A percentile compares a stretch with the other conserved stretches of the same genome.
phyloP scores from a whole-genome alignment of 1,140 invertebrate species.

The Pinna nobilis region DNA sequence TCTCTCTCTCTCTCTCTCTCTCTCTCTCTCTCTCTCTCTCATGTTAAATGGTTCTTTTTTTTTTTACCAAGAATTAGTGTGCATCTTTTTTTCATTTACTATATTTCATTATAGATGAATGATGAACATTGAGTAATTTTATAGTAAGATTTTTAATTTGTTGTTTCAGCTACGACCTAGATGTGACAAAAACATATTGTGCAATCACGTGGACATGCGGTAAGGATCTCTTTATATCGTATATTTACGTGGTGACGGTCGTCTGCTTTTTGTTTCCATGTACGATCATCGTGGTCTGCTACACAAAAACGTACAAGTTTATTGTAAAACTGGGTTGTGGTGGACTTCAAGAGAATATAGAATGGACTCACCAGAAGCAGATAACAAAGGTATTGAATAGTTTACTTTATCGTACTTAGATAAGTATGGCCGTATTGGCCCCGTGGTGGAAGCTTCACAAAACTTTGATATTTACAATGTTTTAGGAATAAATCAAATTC shows the following conservation, averaged over 20 bases:
- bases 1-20: neutral
- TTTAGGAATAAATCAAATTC: too few species aligned
- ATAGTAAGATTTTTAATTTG: neutral
- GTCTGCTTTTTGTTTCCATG: conserved; percentile 41
- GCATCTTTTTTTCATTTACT: too few species aligned
- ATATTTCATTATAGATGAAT: too few species aligned
- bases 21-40: neutral
- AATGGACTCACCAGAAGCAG: conserved; percentile 51
- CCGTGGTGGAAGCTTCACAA: too few species aligned
- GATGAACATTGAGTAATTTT: too few species aligned
- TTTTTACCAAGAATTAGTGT: too few species aligned
- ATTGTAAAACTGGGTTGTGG: conserved; percentile 28
- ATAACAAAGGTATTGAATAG: conserved; percentile 38
- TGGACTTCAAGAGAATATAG: conserved; percentile 39
- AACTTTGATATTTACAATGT: too few species aligned
- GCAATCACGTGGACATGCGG: conserved; percentile 18
- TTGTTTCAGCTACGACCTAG: conserved; percentile 37
- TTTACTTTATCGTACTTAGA: too few species aligned
- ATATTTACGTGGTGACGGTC: conserved; percentile 31
- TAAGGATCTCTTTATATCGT: conserved; percentile 14
- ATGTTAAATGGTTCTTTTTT: too few species aligned
- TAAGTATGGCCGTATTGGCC: too few species aligned
- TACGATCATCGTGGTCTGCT: conserved; percentile 37
- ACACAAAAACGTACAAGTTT: conserved; percentile 34
- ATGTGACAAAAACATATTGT: conserved; percentile 26